These are phyloP conservation scores for Leptopilina myrica DNA, from an alignment of 2,888 invertebrate species.

Conservation along the genomic window DNA sequence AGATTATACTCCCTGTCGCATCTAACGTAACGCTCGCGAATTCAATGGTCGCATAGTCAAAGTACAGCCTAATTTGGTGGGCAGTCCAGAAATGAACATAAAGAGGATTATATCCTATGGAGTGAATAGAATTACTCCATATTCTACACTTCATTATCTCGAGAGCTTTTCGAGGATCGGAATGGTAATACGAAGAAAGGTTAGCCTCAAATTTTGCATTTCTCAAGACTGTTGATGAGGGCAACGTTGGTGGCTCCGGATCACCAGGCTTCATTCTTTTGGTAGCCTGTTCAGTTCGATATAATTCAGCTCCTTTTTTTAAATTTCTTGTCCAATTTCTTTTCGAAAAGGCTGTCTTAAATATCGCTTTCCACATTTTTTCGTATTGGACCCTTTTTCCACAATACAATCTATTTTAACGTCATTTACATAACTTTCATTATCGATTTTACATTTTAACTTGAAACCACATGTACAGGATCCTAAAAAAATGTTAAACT, in stretches of 20 bases:
- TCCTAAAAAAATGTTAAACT: background rate
- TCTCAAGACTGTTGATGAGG: background rate
- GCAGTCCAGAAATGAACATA: conserved; percentile 1
- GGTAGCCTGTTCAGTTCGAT: conserved; percentile 32
- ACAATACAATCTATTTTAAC: background rate
- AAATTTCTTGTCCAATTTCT: conserved; percentile 21
- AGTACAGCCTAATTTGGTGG: background rate
- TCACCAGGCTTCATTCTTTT: conserved; percentile 38
- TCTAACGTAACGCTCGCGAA: background rate
- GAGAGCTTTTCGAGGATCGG: background rate
- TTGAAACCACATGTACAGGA: background rate
- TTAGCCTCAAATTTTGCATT: background rate
- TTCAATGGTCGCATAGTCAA: background rate
- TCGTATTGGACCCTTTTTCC: background rate
- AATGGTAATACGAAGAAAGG: background rate
- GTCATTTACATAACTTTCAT: background rate
- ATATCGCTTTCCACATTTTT: conserved; percentile 30
- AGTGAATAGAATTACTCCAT: conserved; percentile 5
- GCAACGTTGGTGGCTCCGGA: conserved; percentile 36
- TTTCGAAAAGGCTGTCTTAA: conserved; percentile 32
- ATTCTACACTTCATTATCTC: conserved; percentile 18
- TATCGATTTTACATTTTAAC: background rate
- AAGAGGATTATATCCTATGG: background rate
- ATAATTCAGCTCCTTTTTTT: conserved; percentile 35
- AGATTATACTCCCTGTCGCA: background rate